A percentile compares a stretch with the other conserved stretches of the same genome.
phyloP scores from a whole-genome alignment of 2,113 vertebrate species.

The Pseudorectes ferrugineus region DNA sequence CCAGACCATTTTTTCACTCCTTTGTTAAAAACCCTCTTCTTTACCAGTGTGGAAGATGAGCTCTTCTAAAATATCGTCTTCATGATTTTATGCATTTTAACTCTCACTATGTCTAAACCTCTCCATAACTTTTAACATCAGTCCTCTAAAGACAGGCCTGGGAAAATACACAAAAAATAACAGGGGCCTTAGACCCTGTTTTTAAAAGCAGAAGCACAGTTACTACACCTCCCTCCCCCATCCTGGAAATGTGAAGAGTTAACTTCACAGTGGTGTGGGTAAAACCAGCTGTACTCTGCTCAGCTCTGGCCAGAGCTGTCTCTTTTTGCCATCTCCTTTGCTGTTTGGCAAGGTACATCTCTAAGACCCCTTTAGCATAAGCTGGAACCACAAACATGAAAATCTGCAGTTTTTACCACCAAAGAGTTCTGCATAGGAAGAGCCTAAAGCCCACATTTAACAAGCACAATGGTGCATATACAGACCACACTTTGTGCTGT shows the following conservation, averaged over 20 bases:
- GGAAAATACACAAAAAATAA: not conserved
- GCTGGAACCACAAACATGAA: fast-evolving
- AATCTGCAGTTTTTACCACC: not conserved
- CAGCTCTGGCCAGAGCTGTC: not conserved
- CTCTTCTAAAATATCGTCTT: not conserved
- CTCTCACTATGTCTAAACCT: not conserved
- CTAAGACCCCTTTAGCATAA: not conserved
- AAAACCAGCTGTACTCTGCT: not conserved
- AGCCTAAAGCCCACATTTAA: not conserved
- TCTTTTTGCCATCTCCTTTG: not conserved
- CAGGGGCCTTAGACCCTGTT: not conserved
- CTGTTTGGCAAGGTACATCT: not conserved
- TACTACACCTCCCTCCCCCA: not conserved
- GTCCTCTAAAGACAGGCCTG: not conserved
- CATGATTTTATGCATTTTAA: not conserved
- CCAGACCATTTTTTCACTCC: not conserved
- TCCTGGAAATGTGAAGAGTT: not conserved
- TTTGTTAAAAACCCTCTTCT: not conserved
- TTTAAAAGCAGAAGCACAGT: not conserved
- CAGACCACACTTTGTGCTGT: fast-evolving
- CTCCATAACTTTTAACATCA: not conserved
- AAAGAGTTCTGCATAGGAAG: not conserved
- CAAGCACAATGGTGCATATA: not conserved
- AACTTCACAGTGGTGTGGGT: not conserved
- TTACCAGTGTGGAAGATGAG: not conserved